Conservation (phyloP, 2,888 invertebrate genomes). For the Ptychoptera albimana region DNA sequence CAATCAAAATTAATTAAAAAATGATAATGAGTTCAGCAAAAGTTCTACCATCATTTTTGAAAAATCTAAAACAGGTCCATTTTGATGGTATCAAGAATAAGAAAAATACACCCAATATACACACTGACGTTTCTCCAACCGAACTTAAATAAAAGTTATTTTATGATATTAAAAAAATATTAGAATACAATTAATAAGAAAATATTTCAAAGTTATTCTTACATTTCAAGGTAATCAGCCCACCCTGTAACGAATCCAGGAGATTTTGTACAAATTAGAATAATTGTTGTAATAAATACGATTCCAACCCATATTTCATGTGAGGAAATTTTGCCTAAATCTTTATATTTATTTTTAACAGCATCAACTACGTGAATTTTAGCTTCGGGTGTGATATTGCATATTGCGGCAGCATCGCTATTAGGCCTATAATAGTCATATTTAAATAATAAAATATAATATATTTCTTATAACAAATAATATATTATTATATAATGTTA, state of each 20-base stretch:
- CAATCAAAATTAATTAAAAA: neutral
- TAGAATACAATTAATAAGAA: no score
- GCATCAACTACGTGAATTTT: conserved; percentile 40
- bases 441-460: no score
- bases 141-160: conserved; percentile 30
- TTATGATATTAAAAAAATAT: neutral
- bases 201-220: conserved; percentile 20
- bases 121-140: conserved; percentile 57
- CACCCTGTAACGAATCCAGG: conserved; percentile 72
- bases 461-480: neutral
- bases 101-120: conserved; percentile 55
- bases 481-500: no score
- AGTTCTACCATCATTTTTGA: conserved; percentile 21
- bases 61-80: conserved; percentile 48
- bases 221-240: conserved; percentile 52
- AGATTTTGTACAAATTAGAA: conserved; percentile 68
- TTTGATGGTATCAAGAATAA: conserved; percentile 63
- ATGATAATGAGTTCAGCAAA: no score
- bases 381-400: neutral
- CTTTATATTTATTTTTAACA: conserved; percentile 50
- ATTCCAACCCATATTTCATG: conserved; percentile 49
- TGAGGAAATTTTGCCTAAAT: conserved; percentile 55
- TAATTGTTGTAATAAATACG: conserved; percentile 42
- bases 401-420: neutral
- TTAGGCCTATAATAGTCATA: neutral